Evolutionary conservation across 1,140 invertebrate genomes (phyloP), one percentile per base, ranked within the genome.

Genomic region (Tigriopus japonicus): DNA sequence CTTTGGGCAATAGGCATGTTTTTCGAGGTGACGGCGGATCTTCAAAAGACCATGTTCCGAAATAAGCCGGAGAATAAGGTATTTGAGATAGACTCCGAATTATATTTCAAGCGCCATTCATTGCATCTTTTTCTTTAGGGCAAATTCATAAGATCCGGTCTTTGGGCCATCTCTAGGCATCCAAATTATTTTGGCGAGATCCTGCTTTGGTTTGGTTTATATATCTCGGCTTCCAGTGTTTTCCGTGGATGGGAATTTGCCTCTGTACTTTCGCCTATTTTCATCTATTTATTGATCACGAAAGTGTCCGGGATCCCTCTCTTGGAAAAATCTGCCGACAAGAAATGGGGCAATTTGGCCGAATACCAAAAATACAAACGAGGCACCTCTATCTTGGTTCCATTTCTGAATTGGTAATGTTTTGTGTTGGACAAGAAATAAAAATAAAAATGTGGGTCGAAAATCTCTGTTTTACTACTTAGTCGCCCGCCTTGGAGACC

Each of bases 121-220:
- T n/a, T n/a, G n/a, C n/a, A n/a, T 58, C n/a, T 58, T 2, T 58
- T 54, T 60, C 43, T 42, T 21, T 54, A 68, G 65, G 68, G 64
- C 15, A 66, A 68, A 59, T 71, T 68, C 53, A 68, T 70, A 19
- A 62, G 67, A 70, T 56, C 64, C 83, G 85, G 89, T 14, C 72
- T 94, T 14, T 95, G 91, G 91, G 80, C 82, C 49, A 68, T 89
- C 14, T 92, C 87, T 0, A 78, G 90, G 60, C 90, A 94, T 74
- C 91, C 91, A 0, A 95, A 95, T 71, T 95, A 95, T 69, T 92
- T 94, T 72, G 91, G 91, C 0, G 91, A 95, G 74, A 87, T 95
- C 28, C 75, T 87, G 0, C 76, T 94, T 1, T 95, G 91, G 91
- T 89, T 87, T 82, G 89, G 89, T 1, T 83, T 94, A 52, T 94